These are phyloP conservation scores for Acromyrmex echinatior DNA, from an alignment of 1,140 invertebrate species.

Conservation along the genomic window DNA sequence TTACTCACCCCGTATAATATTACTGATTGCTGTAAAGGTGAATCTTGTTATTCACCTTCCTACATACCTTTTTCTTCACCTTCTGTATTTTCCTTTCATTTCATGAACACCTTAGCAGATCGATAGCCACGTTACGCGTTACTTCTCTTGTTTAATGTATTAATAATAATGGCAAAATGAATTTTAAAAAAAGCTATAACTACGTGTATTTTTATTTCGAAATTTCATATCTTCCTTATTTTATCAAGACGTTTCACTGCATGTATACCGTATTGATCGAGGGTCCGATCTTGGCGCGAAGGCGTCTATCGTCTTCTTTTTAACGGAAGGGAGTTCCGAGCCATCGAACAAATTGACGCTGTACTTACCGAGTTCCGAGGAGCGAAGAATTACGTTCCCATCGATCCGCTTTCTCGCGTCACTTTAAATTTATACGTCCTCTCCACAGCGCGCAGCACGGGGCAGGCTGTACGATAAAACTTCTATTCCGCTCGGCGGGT, in stretches of 20 bases:
- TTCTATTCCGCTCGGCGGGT: constrained; percentile 60
- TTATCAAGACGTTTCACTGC: constrained; percentile 28
- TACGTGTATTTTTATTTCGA: no score
- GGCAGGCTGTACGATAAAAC: constrained; percentile 65
- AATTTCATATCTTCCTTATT: not conserved
- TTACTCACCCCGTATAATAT: constrained; percentile 75
- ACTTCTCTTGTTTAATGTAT: not conserved
- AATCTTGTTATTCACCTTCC: constrained; percentile 48
- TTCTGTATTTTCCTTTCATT: not conserved
- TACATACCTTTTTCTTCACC: not conserved
- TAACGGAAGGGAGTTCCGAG: constrained; percentile 61
- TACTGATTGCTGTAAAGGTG: constrained; percentile 72
- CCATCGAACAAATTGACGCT: constrained; percentile 64
- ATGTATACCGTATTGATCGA: constrained; percentile 58
- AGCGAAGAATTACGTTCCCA: constrained; percentile 64
- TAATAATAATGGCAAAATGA: constrained; percentile 9
- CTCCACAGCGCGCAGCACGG: constrained; percentile 17
- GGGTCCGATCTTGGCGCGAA: constrained; percentile 46
- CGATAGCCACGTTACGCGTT: not conserved
- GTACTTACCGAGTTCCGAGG: constrained; percentile 63
- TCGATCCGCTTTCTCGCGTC: constrained; percentile 66
- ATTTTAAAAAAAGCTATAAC: constrained; percentile 16
- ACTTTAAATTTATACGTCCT: constrained; percentile 63
- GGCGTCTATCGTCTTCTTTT: constrained; percentile 64
- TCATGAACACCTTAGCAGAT: not conserved